A percentile compares a stretch with the other conserved stretches of the same genome.
These are phyloP conservation scores for Dryocosmus kuriphilus DNA, from an alignment of 2,888 invertebrate species.

Conservation along the genomic window DNA sequence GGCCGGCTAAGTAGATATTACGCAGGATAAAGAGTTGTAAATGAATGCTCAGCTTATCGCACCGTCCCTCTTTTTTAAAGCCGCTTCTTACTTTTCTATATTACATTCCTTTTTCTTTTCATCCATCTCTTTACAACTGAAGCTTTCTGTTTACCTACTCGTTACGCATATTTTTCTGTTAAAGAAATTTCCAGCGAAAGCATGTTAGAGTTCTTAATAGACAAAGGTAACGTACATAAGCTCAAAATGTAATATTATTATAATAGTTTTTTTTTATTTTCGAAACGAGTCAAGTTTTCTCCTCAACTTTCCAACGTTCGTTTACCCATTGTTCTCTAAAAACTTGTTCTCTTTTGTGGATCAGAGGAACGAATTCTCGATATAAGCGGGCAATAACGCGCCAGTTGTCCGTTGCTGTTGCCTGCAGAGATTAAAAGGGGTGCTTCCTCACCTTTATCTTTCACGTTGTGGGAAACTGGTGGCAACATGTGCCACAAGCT, in stretches of 20 bases:
- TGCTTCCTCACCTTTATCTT: neutral
- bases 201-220: neutral
- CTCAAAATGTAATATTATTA: neutral
- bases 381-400: slow-evolving; percentile 1
- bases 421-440: neutral
- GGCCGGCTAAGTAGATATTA: neutral
- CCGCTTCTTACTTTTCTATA: neutral
- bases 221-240: neutral
- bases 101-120: neutral
- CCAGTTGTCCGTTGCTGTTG: slow-evolving; percentile 8
- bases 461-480: neutral
- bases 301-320: neutral
- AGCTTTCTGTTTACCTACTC: too few relatives aligned
- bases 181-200: neutral
- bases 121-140: too few relatives aligned
- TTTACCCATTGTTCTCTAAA: neutral
- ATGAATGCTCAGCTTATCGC: neutral
- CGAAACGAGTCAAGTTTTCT: neutral
- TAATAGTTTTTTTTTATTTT: neutral
- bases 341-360: neutral
- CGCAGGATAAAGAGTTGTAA: neutral
- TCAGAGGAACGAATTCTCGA: neutral
- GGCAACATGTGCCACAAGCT: slow-evolving; percentile 1
- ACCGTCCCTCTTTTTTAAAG: too few relatives aligned
- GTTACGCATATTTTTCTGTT: too few relatives aligned